Percentiles rank a stretch among this genome's conserved stretches.
Conservation (phyloP, 2,113 vertebrate genomes). For the Hyaena hyaena region DNA sequence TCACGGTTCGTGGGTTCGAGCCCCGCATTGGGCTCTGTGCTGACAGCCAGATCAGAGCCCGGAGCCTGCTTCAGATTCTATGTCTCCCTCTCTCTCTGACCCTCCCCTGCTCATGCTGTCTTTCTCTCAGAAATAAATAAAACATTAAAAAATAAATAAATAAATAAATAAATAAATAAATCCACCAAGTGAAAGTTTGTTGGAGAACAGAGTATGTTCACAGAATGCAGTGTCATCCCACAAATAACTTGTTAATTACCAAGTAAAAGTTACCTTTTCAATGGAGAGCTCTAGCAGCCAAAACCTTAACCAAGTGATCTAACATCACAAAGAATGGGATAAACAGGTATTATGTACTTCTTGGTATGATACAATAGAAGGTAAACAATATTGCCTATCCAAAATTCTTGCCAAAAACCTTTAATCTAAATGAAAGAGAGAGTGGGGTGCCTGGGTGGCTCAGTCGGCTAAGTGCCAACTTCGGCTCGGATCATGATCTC, state of each 20-base stretch:
- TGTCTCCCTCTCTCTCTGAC: too few relatives aligned
- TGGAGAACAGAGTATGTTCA: neutral
- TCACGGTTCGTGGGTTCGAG: too few relatives aligned
- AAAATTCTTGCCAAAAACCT: neutral
- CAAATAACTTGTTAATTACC: neutral
- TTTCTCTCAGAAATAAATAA: too few relatives aligned
- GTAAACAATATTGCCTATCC: neutral
- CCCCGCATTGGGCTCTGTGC: too few relatives aligned
- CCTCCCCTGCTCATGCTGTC: too few relatives aligned
- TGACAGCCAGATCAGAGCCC: too few relatives aligned
- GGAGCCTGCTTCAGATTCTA: too few relatives aligned
- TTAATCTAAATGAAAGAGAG: neutral
- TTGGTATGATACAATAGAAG: neutral
- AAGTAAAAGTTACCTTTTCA: neutral
- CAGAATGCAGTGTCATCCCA: neutral
- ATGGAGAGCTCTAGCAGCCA: neutral
- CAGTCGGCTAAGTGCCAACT: too few relatives aligned
- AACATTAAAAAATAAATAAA: too few relatives aligned
- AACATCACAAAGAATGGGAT: neutral
- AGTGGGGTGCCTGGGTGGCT: too few relatives aligned
- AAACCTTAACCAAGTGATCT: neutral
- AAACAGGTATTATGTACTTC: neutral
- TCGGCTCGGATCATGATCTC: too few relatives aligned
- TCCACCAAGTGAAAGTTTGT: neutral
- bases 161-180: neutral